phyloP scores from a whole-genome alignment of 2,888 invertebrate genomes.

The Pristionchus maxplancki region DNA sequence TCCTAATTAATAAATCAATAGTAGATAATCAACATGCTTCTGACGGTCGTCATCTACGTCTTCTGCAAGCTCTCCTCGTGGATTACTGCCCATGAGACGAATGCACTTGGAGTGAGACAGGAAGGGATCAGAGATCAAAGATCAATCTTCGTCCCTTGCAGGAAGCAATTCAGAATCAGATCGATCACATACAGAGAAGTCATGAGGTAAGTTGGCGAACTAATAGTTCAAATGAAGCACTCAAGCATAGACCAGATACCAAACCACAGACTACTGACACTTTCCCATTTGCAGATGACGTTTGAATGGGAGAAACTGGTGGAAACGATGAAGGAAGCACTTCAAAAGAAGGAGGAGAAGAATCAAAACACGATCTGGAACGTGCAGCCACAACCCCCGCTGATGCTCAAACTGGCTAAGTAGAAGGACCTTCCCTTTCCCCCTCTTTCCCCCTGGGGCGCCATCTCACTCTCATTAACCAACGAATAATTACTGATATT shows the following conservation, averaged over 20 bases:
- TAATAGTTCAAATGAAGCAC: too few relatives aligned
- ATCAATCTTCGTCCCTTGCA: neutral
- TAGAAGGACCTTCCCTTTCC: neutral
- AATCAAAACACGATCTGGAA: neutral
- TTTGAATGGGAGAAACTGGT: neutral
- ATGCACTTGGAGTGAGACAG: neutral
- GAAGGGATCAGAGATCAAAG: neutral
- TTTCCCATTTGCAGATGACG: neutral
- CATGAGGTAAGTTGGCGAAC: too few relatives aligned
- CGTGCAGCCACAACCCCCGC: neutral
- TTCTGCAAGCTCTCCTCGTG: slow-evolving; percentile 13
- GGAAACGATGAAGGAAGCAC: neutral
- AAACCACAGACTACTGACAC: too few relatives aligned
- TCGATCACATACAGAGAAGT: neutral
- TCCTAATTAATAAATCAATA: neutral
- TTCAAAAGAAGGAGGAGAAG: neutral
- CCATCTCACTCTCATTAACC: neutral
- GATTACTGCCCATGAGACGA: neutral
- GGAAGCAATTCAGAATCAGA: slow-evolving; percentile 1
- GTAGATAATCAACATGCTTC: neutral
- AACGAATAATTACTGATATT: neutral
- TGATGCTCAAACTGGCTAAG: neutral
- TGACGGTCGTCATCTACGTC: neutral
- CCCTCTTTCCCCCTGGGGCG: too few relatives aligned
- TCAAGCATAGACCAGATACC: too few relatives aligned